Base-by-base conservation (phyloP, 2,888 invertebrate genomes). In the Pheosia gnoma region DNA sequence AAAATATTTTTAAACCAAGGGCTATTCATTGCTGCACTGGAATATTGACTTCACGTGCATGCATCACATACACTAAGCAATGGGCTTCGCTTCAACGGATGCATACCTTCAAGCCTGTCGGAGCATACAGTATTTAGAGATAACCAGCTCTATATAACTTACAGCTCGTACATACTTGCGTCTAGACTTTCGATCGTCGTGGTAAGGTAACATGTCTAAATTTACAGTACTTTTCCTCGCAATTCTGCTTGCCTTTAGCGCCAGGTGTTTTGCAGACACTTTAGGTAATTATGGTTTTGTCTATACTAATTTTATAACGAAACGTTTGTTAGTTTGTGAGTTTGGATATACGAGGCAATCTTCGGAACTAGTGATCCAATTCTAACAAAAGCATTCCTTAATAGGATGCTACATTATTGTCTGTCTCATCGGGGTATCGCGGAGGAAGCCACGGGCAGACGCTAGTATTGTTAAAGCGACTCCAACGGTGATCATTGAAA, bases 101-200 rank as follows among this genome's bases (percentile, higher is more conserved):
- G 84, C 85, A 57, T 82, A 63, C 62, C 66, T 78, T 75, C 66
- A 80, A 59, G 82, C 74, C 74, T 69, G 59, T 58, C 67, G 63
- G 75, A 81, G 85, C 88, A 62, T 80, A 66, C 39, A 61, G 57
- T 70, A 66, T 70, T 60, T 58, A 51, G 59, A 57, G 67, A 70
- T 70, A 70, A 66, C 37, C 47, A 9, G 9, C 13, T 63, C 43
- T 68, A 75, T 76, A 73, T 55, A 64, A 70, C 66, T 57, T 53
- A 61, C 37, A 39, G 25, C 47, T 25, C 37, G n/a, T 10, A 52
- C 58, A 25, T 43, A 7, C 38, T 54, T 41, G 38, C 37, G 52
- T 45, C 60, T 39, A 52, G n/a, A 62, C 53, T 64, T 55, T 8
- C 9, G 10, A 36, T 51, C 59, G 45, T 38, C 36, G 55, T 54